These are phyloP conservation scores for Thryonomys swinderianus DNA, from an alignment of 2,113 vertebrate species.

Conservation along the genomic window DNA sequence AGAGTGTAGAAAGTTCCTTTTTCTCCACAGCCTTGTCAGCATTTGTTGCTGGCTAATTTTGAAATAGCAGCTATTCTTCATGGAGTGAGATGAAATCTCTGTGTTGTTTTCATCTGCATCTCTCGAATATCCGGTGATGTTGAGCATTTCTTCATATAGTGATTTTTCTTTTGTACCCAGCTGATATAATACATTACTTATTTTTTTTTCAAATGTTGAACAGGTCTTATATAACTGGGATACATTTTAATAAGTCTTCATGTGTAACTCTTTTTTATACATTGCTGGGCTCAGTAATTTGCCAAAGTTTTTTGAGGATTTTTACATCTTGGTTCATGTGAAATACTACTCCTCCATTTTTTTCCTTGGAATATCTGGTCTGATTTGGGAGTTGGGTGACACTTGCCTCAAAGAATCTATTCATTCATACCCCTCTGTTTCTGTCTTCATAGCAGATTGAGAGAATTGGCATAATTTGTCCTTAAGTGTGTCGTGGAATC, in stretches of 20 bases:
- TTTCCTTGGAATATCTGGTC: not conserved
- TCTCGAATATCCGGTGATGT: too few species aligned
- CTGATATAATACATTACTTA: not conserved
- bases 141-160: too few species aligned
- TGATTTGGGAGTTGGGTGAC: not conserved
- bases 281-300: not conserved
- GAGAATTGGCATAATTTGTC: not conserved
- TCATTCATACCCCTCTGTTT: not conserved
- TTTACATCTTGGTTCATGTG: not conserved
- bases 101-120: too few species aligned
- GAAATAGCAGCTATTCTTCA: too few species aligned
- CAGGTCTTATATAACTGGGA: not conserved
- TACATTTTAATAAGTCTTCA: not conserved
- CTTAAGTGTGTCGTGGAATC: not conserved
- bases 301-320: not conserved
- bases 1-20: too few species aligned
- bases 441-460: not conserved
- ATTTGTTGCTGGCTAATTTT: too few species aligned
- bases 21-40: too few species aligned
- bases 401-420: not conserved
- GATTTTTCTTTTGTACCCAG: not conserved
- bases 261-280: not conserved
- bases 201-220: not conserved
- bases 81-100: too few species aligned
- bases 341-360: not conserved